Evolutionary conservation across 2,113 vertebrate species (phyloP).

Genomic region (Epinephelus fuscoguttatus): DNA sequence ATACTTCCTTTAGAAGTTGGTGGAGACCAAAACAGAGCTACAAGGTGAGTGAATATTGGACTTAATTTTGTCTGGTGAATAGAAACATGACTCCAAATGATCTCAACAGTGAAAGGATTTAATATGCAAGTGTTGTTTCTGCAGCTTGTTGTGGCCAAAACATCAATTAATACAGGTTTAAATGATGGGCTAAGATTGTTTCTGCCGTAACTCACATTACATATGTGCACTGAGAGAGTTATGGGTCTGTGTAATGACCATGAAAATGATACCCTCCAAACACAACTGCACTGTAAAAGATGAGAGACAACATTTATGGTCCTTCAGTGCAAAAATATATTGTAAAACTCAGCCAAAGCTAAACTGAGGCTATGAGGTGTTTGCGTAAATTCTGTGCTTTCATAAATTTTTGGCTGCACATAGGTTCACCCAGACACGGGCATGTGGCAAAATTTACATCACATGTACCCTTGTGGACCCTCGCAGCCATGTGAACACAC

Average conservation of each 20-base stretch:
- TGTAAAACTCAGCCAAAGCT: too few species aligned
- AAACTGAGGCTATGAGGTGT: too few species aligned
- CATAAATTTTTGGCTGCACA: neutral
- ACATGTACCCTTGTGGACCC: neutral
- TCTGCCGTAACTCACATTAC: too few species aligned
- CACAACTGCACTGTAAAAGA: neutral
- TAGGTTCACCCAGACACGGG: neutral
- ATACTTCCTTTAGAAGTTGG: too few species aligned
- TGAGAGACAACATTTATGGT: neutral
- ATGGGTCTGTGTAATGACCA: neutral
- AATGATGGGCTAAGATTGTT: too few species aligned
- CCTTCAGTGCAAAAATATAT: neutral
- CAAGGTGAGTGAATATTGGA: neutral
- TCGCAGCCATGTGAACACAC: neutral
- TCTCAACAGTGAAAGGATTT: too few species aligned
- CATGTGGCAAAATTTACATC: neutral
- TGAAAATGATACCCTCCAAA: too few species aligned
- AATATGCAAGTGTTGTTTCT: too few species aligned
- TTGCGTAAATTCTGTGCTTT: too few species aligned
- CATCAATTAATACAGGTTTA: neutral
- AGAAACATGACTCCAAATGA: neutral
- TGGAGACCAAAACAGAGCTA: too few species aligned
- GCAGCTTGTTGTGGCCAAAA: too few species aligned
- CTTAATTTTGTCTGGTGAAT: neutral
- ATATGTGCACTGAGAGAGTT: neutral